These are phyloP conservation scores for Leucosticte australis DNA, from an alignment of 2,113 vertebrate genomes.

Conservation along the genomic window DNA sequence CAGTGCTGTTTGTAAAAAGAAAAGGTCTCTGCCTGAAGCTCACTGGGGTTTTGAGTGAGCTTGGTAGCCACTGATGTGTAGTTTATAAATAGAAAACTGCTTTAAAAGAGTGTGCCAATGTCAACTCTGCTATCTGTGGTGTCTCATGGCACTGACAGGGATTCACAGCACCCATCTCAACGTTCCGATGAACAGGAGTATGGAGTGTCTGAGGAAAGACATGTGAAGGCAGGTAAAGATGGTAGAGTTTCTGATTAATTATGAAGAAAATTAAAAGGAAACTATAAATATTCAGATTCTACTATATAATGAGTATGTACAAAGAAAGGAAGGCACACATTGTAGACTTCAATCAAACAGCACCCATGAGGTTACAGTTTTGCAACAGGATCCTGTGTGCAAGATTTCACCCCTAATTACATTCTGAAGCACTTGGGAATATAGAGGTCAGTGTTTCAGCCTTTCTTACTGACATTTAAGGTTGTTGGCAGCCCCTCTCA, in stretches of 20 bases:
- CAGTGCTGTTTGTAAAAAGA: not conserved
- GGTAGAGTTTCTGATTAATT: not conserved
- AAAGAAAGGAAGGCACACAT: not conserved
- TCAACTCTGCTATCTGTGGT: not conserved
- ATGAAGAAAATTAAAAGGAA: not conserved
- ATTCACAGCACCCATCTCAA: not conserved
- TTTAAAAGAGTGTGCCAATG: not conserved
- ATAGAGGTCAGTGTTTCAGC: not conserved
- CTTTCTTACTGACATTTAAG: not conserved
- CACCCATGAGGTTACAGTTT: not conserved
- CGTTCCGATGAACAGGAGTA: not conserved
- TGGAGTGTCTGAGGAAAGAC: not conserved
- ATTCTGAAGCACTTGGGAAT: not conserved
- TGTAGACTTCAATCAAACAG: not conserved
- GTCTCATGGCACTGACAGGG: rapidly evolving
- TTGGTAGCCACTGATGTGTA: not conserved
- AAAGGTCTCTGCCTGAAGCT: not conserved
- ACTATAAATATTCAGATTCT: not conserved
- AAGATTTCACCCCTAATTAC: not conserved
- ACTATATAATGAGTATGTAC: rapidly evolving
- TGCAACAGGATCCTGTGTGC: not conserved
- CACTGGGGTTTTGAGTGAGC: not conserved
- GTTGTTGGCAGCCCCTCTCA: not conserved
- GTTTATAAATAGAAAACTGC: constrained; percentile 5
- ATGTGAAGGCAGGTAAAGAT: not conserved